phyloP scores from a whole-genome alignment of 2,797 vertebrate species.

The Telmatherina bonti region DNA sequence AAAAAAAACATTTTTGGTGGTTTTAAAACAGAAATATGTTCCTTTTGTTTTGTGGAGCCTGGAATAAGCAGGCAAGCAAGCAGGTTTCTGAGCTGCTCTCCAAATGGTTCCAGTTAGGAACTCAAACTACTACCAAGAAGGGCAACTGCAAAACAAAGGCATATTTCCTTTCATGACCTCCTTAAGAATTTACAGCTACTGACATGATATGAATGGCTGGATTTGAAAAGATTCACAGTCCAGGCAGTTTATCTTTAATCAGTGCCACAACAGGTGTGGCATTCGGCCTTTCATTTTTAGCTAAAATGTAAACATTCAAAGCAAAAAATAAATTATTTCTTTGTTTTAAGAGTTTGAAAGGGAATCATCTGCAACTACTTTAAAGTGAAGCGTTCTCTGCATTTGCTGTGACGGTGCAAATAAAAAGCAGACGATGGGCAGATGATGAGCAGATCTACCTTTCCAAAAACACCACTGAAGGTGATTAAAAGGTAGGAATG shows the following conservation, averaged over 20 bases:
- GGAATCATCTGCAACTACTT: slow-evolving; percentile 30
- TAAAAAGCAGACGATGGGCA: slow-evolving; percentile 66
- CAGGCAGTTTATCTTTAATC: slow-evolving; percentile 43
- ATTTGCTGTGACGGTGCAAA: slow-evolving; percentile 54
- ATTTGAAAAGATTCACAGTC: slow-evolving; percentile 61
- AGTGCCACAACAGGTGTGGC: slow-evolving; percentile 38
- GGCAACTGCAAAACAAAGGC: slow-evolving; percentile 70
- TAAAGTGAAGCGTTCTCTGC: slow-evolving; percentile 11
- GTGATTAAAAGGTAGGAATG: slow-evolving; percentile 60
- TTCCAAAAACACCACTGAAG: slow-evolving; percentile 35
- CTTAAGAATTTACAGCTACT: slow-evolving; percentile 62
- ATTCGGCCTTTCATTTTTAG: slow-evolving; percentile 5
- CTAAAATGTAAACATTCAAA: slow-evolving; percentile 6
- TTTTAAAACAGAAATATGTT: slow-evolving; percentile 29
- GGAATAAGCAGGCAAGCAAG: slow-evolving; percentile 37
- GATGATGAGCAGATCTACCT: slow-evolving; percentile 51
- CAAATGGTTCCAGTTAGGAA: slow-evolving; percentile 71
- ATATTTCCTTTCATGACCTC: slow-evolving; percentile 72
- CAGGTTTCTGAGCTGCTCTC: slow-evolving; percentile 23
- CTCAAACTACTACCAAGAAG: slow-evolving; percentile 60
- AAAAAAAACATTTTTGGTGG: slow-evolving; percentile 4
- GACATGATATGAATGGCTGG: slow-evolving; percentile 54
- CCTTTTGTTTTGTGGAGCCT: slow-evolving; percentile 30
- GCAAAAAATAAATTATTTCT: neutral
- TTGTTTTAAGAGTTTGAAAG: neutral